Conservation (phyloP, 1,140 invertebrate genomes). For the Scaptomyza hsui region DNA sequence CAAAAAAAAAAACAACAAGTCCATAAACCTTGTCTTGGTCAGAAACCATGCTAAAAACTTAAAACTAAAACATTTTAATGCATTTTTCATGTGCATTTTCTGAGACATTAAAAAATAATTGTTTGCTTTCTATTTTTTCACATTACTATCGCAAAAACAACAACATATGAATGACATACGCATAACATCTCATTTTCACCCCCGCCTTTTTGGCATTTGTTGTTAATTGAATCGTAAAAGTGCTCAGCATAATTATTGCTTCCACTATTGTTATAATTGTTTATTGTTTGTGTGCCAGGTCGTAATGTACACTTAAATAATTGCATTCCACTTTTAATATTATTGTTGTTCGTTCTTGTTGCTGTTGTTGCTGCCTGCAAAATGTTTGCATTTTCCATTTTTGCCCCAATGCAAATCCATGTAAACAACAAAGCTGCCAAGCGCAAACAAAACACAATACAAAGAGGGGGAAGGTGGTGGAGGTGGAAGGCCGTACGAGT, state of each 20-base stretch:
- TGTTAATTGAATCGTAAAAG: constrained; percentile 76
- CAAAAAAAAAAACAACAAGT: constrained; percentile 51
- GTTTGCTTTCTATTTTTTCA: neutral
- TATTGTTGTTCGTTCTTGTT: constrained; percentile 38
- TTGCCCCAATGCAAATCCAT: constrained; percentile 43
- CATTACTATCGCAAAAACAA: no score
- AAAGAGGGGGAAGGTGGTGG: constrained; percentile 19
- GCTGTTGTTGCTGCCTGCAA: constrained; percentile 30
- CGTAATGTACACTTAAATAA: constrained; percentile 61
- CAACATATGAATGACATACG: constrained; percentile 21
- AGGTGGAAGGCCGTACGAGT: constrained; percentile 53
- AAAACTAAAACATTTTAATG: constrained; percentile 59
- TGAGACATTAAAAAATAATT: constrained; percentile 2
- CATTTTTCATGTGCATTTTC: constrained; percentile 48
- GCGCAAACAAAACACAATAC: constrained; percentile 17
- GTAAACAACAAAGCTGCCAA: constrained; percentile 49
- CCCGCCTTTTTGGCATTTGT: constrained; percentile 45
- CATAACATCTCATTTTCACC: neutral
- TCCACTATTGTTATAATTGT: constrained; percentile 45
- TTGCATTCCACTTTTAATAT: constrained; percentile 45
- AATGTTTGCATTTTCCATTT: constrained; percentile 59
- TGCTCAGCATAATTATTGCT: constrained; percentile 66
- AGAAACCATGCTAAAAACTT: constrained; percentile 2
- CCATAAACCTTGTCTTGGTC: constrained; percentile 79
- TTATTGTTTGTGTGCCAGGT: constrained; percentile 45